Evolutionary conservation across 2,888 invertebrate species (phyloP).

Genomic region (Eudemis profundana): DNA sequence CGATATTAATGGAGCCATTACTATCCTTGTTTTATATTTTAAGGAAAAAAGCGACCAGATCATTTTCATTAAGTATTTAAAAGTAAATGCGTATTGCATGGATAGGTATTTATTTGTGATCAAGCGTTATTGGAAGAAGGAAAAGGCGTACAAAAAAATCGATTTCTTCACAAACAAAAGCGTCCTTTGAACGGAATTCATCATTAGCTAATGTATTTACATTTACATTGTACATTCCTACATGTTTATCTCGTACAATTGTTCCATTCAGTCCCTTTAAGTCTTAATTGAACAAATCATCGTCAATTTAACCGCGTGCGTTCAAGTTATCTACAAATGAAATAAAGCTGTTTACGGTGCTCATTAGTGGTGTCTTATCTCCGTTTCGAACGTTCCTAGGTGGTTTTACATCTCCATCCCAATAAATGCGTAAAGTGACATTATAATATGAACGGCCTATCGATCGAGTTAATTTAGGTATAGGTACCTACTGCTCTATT

Average conservation of each 20-base stretch:
- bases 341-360: constrained; percentile 58
- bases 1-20: constrained; percentile 36
- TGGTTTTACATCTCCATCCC: constrained; percentile 29
- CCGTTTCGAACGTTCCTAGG: constrained; percentile 29
- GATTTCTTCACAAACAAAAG: constrained; percentile 13
- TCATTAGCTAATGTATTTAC: constrained; percentile 44
- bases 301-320: constrained; percentile 65
- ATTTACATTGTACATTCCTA: constrained; percentile 30
- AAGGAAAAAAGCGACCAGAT: neutral
- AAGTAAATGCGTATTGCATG: too few relatives aligned
- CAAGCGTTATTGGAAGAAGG: constrained; percentile 10
- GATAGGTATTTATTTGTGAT: neutral
- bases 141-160: constrained; percentile 18
- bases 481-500: too few relatives aligned
- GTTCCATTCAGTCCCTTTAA: constrained; percentile 49
- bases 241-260: constrained; percentile 53
- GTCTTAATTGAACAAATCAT: constrained; percentile 77
- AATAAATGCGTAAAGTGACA: constrained; percentile 1
- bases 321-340: constrained; percentile 69
- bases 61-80: neutral
- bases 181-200: constrained; percentile 23
- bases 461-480: too few relatives aligned
- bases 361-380: constrained; percentile 49
- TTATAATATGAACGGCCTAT: constrained; percentile 9
- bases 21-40: neutral